Evolutionary conservation across 2,113 vertebrate species (phyloP).

Genomic region (Ahaetulla prasina): DNA sequence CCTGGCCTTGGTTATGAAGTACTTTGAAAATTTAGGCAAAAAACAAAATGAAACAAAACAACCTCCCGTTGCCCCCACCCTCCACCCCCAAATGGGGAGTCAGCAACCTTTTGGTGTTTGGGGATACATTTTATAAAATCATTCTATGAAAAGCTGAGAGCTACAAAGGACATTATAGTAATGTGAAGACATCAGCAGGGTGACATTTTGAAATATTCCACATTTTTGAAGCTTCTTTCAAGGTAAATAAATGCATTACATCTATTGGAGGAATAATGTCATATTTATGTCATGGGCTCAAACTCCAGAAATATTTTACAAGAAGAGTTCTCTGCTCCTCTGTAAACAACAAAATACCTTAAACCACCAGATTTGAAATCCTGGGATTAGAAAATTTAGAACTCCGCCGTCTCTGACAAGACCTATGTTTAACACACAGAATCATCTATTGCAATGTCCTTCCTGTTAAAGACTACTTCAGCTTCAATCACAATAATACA

Average conservation of each 20-base stretch:
- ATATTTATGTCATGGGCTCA: neutral
- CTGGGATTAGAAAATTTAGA: too few species aligned
- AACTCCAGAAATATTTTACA: too few species aligned
- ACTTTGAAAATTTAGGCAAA: neutral
- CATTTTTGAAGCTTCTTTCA: neutral
- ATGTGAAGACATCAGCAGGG: neutral
- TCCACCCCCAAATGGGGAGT: neutral
- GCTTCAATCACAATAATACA: too few species aligned
- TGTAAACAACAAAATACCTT: too few species aligned
- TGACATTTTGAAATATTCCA: neutral
- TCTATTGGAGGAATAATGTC: neutral
- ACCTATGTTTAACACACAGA: too few species aligned
- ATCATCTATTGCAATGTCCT: too few species aligned
- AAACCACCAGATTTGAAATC: too few species aligned
- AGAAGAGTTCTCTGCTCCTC: too few species aligned
- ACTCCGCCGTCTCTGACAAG: too few species aligned
- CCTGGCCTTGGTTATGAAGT: neutral
- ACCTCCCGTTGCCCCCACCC: too few species aligned
- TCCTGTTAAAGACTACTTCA: too few species aligned
- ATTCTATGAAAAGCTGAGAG: neutral
- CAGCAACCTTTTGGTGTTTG: neutral
- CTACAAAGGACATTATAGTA: neutral
- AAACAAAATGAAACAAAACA: neutral
- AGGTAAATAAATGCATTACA: neutral
- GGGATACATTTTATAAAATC: neutral